phyloP scores from a whole-genome alignment of 2,888 invertebrate genomes.

The Lagria hirta region DNA sequence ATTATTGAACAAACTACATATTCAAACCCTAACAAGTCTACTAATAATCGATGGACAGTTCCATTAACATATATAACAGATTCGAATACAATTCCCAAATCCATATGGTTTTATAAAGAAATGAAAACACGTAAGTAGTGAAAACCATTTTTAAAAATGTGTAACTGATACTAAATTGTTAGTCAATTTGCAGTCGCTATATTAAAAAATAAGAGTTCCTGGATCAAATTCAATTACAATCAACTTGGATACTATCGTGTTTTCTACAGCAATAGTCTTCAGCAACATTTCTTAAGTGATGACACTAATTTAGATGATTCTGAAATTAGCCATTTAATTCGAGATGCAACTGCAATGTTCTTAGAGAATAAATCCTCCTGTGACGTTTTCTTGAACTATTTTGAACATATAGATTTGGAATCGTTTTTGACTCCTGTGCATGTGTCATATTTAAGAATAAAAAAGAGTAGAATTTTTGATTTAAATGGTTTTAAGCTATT shows the following conservation, averaged over 20 bases:
- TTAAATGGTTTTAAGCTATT: too few relatives aligned
- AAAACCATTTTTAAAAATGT: neutral
- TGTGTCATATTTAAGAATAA: too few relatives aligned
- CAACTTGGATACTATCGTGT: slow-evolving; percentile 84
- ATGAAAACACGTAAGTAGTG: slow-evolving; percentile 57
- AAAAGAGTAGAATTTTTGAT: too few relatives aligned
- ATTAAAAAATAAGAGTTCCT: slow-evolving; percentile 54
- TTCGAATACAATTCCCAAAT: slow-evolving; percentile 23
- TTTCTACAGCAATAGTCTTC: slow-evolving; percentile 69
- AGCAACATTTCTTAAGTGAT: slow-evolving; percentile 58
- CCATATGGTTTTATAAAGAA: slow-evolving; percentile 46
- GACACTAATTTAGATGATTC: neutral
- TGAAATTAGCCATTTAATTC: slow-evolving; percentile 2
- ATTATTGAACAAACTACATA: too few relatives aligned
- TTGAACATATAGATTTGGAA: too few relatives aligned
- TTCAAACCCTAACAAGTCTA: slow-evolving; percentile 2
- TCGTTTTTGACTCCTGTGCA: too few relatives aligned
- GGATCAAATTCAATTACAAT: slow-evolving; percentile 80
- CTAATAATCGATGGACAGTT: slow-evolving; percentile 78
- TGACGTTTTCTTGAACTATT: slow-evolving; percentile 2
- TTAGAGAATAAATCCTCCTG: slow-evolving; percentile 3
- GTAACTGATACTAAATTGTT: neutral
- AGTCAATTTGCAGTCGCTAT: slow-evolving; percentile 55
- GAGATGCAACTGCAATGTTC: slow-evolving; percentile 3
- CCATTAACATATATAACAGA: slow-evolving; percentile 72